phyloP scores from a whole-genome alignment of 2,888 invertebrate genomes.

The Oxytorus armatus region DNA sequence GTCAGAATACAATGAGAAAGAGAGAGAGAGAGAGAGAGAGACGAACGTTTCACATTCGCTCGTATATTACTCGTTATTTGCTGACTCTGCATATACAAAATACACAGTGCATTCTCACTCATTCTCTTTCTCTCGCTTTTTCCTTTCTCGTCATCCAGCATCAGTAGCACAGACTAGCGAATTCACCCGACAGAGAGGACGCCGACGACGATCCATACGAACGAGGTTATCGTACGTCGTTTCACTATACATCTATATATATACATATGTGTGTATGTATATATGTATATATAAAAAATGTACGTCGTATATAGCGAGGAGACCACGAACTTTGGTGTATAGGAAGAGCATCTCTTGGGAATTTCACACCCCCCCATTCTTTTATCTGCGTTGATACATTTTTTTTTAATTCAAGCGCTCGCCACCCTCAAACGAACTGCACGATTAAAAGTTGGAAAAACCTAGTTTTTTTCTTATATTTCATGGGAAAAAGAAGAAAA shows the following conservation, averaged over 20 bases:
- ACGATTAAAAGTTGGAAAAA: too few relatives aligned
- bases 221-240: constrained; percentile 57
- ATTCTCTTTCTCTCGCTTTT: background rate
- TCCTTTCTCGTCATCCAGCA: constrained; percentile 2
- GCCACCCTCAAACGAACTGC: too few relatives aligned
- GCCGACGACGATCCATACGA: constrained; percentile 54
- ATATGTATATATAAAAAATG: background rate
- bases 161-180: constrained; percentile 16
- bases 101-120: background rate
- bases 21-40: background rate
- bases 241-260: background rate
- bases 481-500: too few relatives aligned
- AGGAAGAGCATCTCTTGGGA: background rate
- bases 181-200: constrained; percentile 17
- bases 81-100: too few relatives aligned
- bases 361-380: background rate
- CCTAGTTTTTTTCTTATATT: too few relatives aligned
- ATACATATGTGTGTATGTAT: background rate
- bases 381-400: background rate
- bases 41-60: constrained; percentile 32
- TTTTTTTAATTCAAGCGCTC: background rate
- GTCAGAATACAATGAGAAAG: constrained; percentile 41
- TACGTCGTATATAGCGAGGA: background rate
- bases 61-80: constrained; percentile 17
- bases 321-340: background rate